Base-by-base conservation (phyloP, 2,888 invertebrate species). In the Erannis defoliaria region DNA sequence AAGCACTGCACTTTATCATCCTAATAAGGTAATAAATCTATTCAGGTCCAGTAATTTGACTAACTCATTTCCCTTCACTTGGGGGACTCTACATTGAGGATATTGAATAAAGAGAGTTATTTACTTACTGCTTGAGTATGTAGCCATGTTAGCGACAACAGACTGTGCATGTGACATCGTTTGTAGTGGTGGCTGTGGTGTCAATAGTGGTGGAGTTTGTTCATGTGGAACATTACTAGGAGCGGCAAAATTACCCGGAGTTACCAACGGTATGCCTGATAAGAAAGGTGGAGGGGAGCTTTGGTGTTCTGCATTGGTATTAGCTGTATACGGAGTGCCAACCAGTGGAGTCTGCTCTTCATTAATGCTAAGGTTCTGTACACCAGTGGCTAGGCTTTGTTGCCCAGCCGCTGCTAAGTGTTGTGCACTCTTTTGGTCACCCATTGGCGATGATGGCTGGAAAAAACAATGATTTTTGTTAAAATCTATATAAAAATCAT, bases 241-340 rank as follows among this genome's bases (percentile, higher is more conserved):
- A 45, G 72, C 48, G 40, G 67, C 70, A 73, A 80, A 80, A 75
- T 80, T 74, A 70, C 85, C 84, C 31, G 93, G 90, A 61, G 91
- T 94, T 21, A 94, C 93, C 82, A 93, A 88, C 29, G 93, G 93
- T 6, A 94, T 92, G 68, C 94, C 94, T 29, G 92, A 85, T 62
- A 91, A 82, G 73, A 92, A 94, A 37, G 92, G 90, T 46, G 93
- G 90, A 46, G 92, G 90, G 9, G 85, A 63, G 58, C 65, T 72
- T 62, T 77, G 81, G 43, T 73, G 70, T 18, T 78, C 81, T 35
- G 73, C 64, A 68, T 75, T 78, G 42, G 67, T 62, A 71, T 65
- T 77, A 37, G 79, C 54, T 43, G 68, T 66, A 66, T 83, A 84
- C 33, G 80, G 70, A 37, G 71, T 69, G 75, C 71, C 74, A 46